Conservation (phyloP, 1,140 invertebrate species). For the Nomia melanderi region DNA sequence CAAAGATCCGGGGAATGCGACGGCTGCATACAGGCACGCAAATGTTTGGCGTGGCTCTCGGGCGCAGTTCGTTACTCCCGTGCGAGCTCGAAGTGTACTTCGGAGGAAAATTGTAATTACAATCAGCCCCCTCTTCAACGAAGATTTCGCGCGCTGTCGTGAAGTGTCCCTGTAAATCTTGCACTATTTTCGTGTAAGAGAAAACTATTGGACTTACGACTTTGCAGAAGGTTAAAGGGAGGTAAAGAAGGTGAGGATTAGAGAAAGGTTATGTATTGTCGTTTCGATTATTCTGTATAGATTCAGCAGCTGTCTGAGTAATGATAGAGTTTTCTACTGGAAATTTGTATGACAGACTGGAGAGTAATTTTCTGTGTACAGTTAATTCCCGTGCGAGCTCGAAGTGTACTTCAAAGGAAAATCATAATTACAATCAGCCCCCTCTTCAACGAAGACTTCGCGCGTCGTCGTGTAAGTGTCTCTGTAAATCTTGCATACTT, state of each 20-base stretch:
- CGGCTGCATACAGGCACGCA: constrained; percentile 36
- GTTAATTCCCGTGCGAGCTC: constrained; percentile 30
- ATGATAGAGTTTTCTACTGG: no score
- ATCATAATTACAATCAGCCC: constrained; percentile 68
- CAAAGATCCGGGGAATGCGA: constrained; percentile 51
- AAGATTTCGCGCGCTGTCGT: constrained; percentile 28
- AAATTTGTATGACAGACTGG: no score
- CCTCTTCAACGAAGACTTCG: constrained; percentile 29
- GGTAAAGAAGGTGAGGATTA: no score
- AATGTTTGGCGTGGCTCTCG: constrained; percentile 55
- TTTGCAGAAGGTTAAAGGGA: no score
- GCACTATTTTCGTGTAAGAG: no score
- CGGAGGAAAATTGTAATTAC: constrained; percentile 68
- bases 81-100: constrained; percentile 50
- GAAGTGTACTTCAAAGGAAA: constrained; percentile 58
- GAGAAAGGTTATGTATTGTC: no score
- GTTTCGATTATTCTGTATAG: no score
- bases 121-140: constrained; percentile 45
- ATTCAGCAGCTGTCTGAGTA: no score
- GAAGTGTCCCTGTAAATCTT: no score
- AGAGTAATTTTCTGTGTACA: no score
- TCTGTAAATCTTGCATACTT: no score
- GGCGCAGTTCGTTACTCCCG: constrained; percentile 62
- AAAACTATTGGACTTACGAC: no score
- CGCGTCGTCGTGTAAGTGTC: constrained; percentile 27